These are phyloP conservation scores for Melanotaenia trifasciata DNA, from an alignment of 2,797 vertebrate species.

Conservation along the genomic window DNA sequence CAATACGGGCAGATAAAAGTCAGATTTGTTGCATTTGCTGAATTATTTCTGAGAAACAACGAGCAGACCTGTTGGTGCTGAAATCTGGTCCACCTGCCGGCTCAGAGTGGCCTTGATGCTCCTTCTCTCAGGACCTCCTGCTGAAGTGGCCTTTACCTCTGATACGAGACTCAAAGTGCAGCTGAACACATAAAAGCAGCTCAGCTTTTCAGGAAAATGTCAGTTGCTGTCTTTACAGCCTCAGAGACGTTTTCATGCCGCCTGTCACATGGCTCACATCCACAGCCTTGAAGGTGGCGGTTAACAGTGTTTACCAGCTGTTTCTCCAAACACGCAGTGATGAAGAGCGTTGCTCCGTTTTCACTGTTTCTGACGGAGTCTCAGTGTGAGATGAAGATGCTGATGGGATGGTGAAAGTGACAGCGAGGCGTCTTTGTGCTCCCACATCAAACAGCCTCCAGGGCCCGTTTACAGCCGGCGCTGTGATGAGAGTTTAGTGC, in stretches of 20 bases:
- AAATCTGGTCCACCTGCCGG: too few species aligned
- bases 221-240: slow-evolving; percentile 32
- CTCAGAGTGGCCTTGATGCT: slow-evolving; percentile 45
- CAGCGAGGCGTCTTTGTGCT: too few species aligned
- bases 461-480: slow-evolving; percentile 28
- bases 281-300: too few species aligned
- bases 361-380: neutral
- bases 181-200: slow-evolving; percentile 67
- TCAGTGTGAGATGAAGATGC: slow-evolving; percentile 2
- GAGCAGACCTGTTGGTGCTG: too few species aligned
- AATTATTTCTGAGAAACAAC: too few species aligned
- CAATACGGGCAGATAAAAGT: too few species aligned
- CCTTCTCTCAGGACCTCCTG: slow-evolving; percentile 51
- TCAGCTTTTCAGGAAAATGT: slow-evolving; percentile 74
- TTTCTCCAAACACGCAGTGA: neutral
- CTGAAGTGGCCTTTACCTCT: slow-evolving; percentile 57
- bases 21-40: too few species aligned
- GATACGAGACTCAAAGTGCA: slow-evolving; percentile 68
- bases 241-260: neutral
- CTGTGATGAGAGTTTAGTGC: slow-evolving; percentile 40
- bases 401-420: slow-evolving; percentile 17
- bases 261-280: too few species aligned
- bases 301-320: neutral
- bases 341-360: too few species aligned
- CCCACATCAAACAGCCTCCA: slow-evolving; percentile 42